Evolutionary conservation across 2,888 invertebrate species (phyloP).

Genomic region (Agrilus cyanescens): DNA sequence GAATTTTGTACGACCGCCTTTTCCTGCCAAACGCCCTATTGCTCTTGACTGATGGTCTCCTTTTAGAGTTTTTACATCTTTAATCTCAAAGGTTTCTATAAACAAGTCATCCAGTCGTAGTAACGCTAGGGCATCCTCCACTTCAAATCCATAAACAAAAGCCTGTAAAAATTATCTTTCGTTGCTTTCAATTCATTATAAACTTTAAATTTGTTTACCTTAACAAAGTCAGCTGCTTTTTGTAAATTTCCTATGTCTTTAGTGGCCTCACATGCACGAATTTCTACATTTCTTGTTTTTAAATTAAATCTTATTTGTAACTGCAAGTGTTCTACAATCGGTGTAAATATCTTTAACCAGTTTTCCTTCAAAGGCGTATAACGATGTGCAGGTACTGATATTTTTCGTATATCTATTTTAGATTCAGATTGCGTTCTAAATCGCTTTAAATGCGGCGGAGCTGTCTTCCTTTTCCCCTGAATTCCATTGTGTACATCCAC

Average conservation of each 20-base stretch:
- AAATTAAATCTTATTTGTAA: slow-evolving; percentile 91
- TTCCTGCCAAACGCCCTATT: slow-evolving; percentile 94
- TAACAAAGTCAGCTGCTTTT: slow-evolving; percentile 96
- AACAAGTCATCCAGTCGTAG: slow-evolving; percentile 93
- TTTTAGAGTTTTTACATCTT: slow-evolving; percentile 89
- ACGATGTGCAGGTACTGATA: slow-evolving; percentile 88
- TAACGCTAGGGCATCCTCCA: slow-evolving; percentile 91
- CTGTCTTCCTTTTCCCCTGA: slow-evolving; percentile 37
- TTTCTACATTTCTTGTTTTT: slow-evolving; percentile 81
- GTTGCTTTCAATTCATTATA: background rate
- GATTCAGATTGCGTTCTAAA: slow-evolving; percentile 35
- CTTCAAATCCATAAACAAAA: slow-evolving; percentile 91
- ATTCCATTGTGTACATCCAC: slow-evolving; percentile 56
- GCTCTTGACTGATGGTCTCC: slow-evolving; percentile 94
- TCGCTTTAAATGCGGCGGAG: slow-evolving; percentile 27
- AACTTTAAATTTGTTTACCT: slow-evolving; percentile 26
- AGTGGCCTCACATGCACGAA: slow-evolving; percentile 57
- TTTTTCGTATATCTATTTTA: slow-evolving; percentile 52
- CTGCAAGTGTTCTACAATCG: slow-evolving; percentile 89
- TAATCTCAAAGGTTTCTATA: slow-evolving; percentile 92
- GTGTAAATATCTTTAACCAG: slow-evolving; percentile 95
- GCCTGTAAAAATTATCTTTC: slow-evolving; percentile 39
- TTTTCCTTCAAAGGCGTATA: slow-evolving; percentile 90
- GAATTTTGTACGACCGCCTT: slow-evolving; percentile 92
- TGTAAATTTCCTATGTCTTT: slow-evolving; percentile 84